phyloP scores from a whole-genome alignment of 2,113 vertebrate species.

The Sprattus sprattus region DNA sequence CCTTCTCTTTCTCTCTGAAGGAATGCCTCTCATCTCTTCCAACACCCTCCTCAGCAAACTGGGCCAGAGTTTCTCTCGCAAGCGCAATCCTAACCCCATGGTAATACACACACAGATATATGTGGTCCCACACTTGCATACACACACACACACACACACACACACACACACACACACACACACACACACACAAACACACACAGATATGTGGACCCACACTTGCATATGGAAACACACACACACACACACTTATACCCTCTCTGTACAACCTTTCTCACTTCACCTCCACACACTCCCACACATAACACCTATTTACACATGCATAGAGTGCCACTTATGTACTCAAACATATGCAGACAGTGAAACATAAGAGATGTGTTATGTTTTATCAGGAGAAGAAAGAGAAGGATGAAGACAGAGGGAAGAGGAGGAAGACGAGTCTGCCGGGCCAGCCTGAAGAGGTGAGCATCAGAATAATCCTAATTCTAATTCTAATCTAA shows the following conservation, averaged over 20 bases:
- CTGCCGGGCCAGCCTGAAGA: conserved; percentile 69
- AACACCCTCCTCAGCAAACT: conserved; percentile 89
- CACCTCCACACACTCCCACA: not conserved
- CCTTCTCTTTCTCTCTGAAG: conserved; percentile 64
- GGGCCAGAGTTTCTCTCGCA: conserved; percentile 85
- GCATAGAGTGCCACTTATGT: not conserved
- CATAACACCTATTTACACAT: not conserved
- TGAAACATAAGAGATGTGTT: not conserved
- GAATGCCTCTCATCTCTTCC: conserved; percentile 75
- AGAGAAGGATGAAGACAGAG: conserved; percentile 78
- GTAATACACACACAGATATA: not conserved
- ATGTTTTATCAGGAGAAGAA: conserved; percentile 77
- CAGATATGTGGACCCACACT: not conserved
- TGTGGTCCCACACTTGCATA: not conserved
- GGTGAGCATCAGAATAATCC: conserved; percentile 60
- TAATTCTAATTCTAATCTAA: not conserved
- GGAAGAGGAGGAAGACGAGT: conserved; percentile 84
- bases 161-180: too few relatives aligned
- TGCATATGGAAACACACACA: not conserved
- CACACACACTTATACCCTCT: not conserved
- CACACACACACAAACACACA: too few relatives aligned
- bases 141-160: not conserved
- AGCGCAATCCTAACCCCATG: conserved; percentile 77
- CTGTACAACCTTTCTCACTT: not conserved
- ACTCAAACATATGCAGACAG: not conserved